phyloP scores from a whole-genome alignment of 2,888 invertebrate genomes.

The Helicoverpa assulta region DNA sequence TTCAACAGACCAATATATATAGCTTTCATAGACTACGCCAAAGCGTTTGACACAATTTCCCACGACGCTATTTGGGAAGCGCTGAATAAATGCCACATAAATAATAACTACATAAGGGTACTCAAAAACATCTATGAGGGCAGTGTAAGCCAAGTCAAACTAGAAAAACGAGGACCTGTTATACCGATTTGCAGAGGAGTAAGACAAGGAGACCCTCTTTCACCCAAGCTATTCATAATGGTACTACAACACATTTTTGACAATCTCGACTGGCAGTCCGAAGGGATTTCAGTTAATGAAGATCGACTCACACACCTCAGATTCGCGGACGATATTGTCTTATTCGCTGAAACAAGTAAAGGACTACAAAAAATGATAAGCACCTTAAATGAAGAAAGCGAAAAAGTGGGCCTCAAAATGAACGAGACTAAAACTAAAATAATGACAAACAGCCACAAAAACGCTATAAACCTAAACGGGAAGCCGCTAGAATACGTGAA shows the following conservation, averaged over 20 bases:
- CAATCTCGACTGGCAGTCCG: not conserved
- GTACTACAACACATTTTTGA: not conserved
- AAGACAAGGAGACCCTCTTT: not conserved
- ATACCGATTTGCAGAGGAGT: not conserved
- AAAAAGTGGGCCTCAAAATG: not conserved
- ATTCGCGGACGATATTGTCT: no score
- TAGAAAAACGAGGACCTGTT: not conserved
- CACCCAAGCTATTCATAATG: not conserved
- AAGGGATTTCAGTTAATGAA: not conserved
- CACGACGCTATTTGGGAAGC: no score
- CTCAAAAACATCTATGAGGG: not conserved
- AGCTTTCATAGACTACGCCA: no score
- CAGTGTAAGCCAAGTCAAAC: not conserved
- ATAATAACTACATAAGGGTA: not conserved
- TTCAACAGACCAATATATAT: not conserved
- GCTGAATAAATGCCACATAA: no score
- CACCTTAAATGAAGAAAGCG: not conserved
- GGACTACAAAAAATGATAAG: not conserved
- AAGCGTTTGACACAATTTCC: no score
- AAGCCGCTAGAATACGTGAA: not conserved
- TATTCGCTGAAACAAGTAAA: not conserved
- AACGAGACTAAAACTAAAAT: not conserved
- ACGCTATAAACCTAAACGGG: no score
- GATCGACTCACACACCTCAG: no score
- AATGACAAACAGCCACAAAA: not conserved